Evolutionary conservation across 2,113 vertebrate species (phyloP), one percentile per base, ranked within the genome.

Genomic region (Cynocephalus volans): DNA sequence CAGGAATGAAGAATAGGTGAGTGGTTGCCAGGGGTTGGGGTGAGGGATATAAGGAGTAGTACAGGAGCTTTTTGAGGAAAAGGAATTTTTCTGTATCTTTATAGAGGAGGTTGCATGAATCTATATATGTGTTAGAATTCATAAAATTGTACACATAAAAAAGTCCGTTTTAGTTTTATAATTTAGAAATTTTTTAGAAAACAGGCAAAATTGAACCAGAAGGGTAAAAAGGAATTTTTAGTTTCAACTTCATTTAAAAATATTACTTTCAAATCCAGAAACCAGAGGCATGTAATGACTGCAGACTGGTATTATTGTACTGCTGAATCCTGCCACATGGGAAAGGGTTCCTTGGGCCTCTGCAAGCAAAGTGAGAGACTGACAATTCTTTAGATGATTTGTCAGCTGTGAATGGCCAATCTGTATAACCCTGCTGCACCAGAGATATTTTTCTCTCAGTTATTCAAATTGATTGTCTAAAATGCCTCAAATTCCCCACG

Each of bases 391-490:
- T 52, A 33, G 41, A 50, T 31, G 56, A 62, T 21, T 5, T 81
- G 41, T 23, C 24, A 69, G 83, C 14, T 77, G 26, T 23, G 72
- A 89, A 64, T 21, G 21, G 31, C 64, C 45, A 75, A 26, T 14
- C 60, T 80, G 36, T 65, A 75, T 69, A 69, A 28, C 75, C 18
- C 41, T 67, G 18, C n/a, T 28, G 54, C 52, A 54, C 31, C 80
- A 87, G 70, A 80, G 76, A 79, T 41, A 4, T 31, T 84, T 96
- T 84, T 76, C 64, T 90, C 70, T 93, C 73, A 62, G 3, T 80
- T 92, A 80, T 86, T 72, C 96, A 89, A n/a, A 72, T n/a, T 28
- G 36, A 19, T 56, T 91, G 60, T 50, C 56, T 81, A 26, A 2
- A 65, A 14, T 21, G 48, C 64, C 33, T 76, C 58, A 75, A 26